Base-by-base conservation (phyloP, 2,888 invertebrate genomes). In the Chamaedrilus cognettii region DNA sequence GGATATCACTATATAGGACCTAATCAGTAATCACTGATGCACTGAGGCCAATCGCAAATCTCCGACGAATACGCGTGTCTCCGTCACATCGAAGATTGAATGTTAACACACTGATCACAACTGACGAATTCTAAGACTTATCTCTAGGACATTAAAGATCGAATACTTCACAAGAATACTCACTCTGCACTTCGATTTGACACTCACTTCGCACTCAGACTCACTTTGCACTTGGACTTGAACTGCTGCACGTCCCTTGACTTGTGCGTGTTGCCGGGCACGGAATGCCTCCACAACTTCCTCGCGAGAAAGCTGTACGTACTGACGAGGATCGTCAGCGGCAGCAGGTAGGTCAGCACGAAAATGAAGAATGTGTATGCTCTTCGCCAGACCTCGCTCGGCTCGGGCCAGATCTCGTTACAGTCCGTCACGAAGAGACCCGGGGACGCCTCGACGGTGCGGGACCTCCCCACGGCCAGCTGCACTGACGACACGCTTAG, bases 191-290 rank as follows among this genome's bases (percentile, higher is more conserved):
- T n/a, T n/a, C n/a, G n/a, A n/a, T n/a, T n/a, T n/a, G n/a, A n/a
- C n/a, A n/a, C n/a, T n/a, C n/a, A n/a, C n/a, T n/a, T n/a, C n/a
- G n/a, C n/a, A n/a, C n/a, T n/a, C n/a, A n/a, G n/a, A n/a, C n/a
- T 71, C n/a, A 85, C 85, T 82, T 85, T 85, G 56, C 79, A 78
- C 72, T 85, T 85, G n/a, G 84, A 71, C 72, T 75, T 72, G 11
- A 84, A 76, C 69, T 85, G 85, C 2, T 80, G 79, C 30, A 78
- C 76, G 72, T 86, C 86, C 55, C 86, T 71, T 28, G 75, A 75
- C 5, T 78, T 77, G 66, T 86, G 83, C 0, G 85, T 84, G 68
- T 86, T 85, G 19, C 86, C 86, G 0, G 86, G 86, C 0, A 83
- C 76, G 3, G 80, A 80, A 42, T 84, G 77, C 56, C 79, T 75